Evolutionary conservation across 2,113 vertebrate genomes (phyloP).

Genomic region (Pangasianodon gigas): DNA sequence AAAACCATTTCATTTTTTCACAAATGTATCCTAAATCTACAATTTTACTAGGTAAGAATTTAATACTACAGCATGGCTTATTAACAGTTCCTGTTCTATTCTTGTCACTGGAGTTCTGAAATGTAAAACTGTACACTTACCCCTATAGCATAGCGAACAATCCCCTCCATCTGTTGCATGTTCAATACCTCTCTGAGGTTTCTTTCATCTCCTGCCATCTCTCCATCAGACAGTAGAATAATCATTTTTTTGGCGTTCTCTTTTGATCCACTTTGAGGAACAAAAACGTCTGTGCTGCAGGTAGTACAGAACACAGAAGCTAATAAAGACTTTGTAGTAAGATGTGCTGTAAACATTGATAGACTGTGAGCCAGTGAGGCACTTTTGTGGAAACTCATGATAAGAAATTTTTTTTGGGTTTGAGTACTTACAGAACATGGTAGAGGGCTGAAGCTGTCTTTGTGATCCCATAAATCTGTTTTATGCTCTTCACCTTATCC

Average conservation of each 20-base stretch:
- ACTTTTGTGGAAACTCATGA: neutral
- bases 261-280: neutral
- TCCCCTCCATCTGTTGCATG: neutral
- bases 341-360: no score
- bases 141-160: neutral
- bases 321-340: neutral
- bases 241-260: neutral
- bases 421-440: slow-evolving; percentile 2
- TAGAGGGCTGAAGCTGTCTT: slow-evolving; percentile 10
- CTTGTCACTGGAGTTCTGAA: no score
- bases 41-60: no score
- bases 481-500: slow-evolving; percentile 4
- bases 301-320: neutral
- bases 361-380: no score
- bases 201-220: neutral
- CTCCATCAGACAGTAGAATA: neutral
- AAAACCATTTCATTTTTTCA: no score
- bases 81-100: no score
- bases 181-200: neutral
- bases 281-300: no score
- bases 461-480: neutral
- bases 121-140: neutral
- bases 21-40: no score
- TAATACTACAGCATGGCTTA: no score
- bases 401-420: neutral